These are phyloP conservation scores for Salvelinus sp. DNA, from an alignment of 2,113 vertebrate species.

Conservation along the genomic window DNA sequence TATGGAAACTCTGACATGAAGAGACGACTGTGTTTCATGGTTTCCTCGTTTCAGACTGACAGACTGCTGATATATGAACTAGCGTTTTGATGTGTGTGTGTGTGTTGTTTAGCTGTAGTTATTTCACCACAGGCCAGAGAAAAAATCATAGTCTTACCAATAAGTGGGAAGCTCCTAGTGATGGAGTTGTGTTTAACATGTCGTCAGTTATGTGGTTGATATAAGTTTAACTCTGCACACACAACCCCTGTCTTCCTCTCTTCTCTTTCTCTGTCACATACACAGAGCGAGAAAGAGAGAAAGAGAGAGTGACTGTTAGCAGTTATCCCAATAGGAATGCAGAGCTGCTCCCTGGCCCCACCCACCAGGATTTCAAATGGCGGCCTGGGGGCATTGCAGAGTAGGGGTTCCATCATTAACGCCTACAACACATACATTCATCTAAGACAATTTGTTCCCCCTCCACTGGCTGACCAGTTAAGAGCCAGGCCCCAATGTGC, in stretches of 20 bases:
- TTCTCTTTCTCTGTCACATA: neutral
- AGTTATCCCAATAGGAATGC: slow-evolving; percentile 38
- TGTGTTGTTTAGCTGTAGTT: slow-evolving; percentile 8
- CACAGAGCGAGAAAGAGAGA: neutral
- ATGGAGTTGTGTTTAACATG: slow-evolving; percentile 13
- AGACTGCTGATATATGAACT: slow-evolving; percentile 45
- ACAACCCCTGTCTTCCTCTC: too few relatives aligned
- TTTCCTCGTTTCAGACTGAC: slow-evolving; percentile 20
- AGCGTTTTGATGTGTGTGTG: slow-evolving; percentile 12
- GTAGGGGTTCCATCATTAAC: slow-evolving; percentile 67
- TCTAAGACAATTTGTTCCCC: slow-evolving; percentile 75
- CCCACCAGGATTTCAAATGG: slow-evolving; percentile 43
- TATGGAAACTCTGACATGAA: slow-evolving; percentile 20
- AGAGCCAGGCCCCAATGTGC: slow-evolving; percentile 38
- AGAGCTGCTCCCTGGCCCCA: slow-evolving; percentile 38
- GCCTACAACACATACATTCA: slow-evolving; percentile 76
- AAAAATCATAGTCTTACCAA: slow-evolving; percentile 16
- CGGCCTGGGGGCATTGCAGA: slow-evolving; percentile 47
- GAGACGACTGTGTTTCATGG: slow-evolving; percentile 36
- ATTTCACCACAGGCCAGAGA: neutral
- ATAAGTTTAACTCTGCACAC: neutral
- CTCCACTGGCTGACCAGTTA: slow-evolving; percentile 71
- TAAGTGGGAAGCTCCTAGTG: slow-evolving; percentile 24
- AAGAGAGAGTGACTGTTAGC: slow-evolving; percentile 11
- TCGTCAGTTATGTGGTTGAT: slow-evolving; percentile 9